These are phyloP conservation scores for Mobula birostris DNA, from an alignment of 2,113 vertebrate species.

Conservation along the genomic window DNA sequence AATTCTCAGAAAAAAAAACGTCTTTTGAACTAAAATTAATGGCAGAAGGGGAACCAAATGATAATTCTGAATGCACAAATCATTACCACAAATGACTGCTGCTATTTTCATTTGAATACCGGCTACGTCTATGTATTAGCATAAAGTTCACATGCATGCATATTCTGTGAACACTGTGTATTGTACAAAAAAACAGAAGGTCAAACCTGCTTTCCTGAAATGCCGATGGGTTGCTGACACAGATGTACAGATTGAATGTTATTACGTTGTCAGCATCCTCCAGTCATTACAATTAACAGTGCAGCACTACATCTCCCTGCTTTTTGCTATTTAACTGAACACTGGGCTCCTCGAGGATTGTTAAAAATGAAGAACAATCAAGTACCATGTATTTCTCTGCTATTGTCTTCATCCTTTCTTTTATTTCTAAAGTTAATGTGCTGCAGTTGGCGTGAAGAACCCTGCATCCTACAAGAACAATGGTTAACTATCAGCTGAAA, in stretches of 20 bases:
- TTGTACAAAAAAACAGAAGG: conserved; percentile 14
- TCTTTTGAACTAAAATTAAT: background rate
- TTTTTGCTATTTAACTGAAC: background rate
- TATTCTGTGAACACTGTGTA: background rate
- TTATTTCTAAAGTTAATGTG: background rate
- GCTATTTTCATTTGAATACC: background rate
- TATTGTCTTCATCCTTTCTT: conserved; percentile 7
- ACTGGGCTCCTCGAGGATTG: background rate
- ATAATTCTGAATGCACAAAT: background rate
- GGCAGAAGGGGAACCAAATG: background rate
- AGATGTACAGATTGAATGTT: conserved; percentile 20
- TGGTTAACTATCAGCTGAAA: background rate
- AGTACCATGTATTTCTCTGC: background rate
- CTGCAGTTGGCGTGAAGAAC: background rate
- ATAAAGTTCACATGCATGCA: background rate
- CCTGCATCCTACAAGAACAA: background rate
- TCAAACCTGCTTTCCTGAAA: background rate
- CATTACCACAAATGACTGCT: background rate
- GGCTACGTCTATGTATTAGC: background rate
- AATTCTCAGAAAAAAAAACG: background rate
- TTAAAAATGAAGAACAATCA: conserved; percentile 3
- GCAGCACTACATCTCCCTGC: background rate
- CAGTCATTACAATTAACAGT: conserved; percentile 5
- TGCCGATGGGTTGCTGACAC: background rate
- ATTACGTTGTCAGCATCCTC: conserved; percentile 24